Conservation (phyloP, 2,797 vertebrate species). For the Emydoidea blandingii region DNA sequence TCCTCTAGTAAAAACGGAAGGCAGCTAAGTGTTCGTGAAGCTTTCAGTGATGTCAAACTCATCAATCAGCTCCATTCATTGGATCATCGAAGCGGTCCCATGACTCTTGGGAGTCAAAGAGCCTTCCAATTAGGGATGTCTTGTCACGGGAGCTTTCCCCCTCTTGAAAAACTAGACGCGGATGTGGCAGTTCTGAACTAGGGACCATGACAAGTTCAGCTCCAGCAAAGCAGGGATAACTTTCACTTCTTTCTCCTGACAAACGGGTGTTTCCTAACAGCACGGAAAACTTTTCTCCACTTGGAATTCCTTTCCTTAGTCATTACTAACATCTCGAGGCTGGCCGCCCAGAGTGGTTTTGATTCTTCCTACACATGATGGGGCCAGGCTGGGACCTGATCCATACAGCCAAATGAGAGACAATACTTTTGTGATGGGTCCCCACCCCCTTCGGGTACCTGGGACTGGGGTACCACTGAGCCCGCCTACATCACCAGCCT, state of each 20-base stretch:
- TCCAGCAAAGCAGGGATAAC: fast-evolving
- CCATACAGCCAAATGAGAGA: not conserved
- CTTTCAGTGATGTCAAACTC: constrained; percentile 9
- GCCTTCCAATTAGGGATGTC: constrained; percentile 55
- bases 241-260: constrained; percentile 24
- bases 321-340: not conserved
- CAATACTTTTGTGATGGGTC: not conserved
- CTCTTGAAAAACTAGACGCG: not conserved
- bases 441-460: too few relatives aligned
- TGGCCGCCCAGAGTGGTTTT: not conserved
- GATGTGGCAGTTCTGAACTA: not conserved
- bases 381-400: not conserved
- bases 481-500: too few relatives aligned
- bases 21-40: not conserved
- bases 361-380: not conserved
- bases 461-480: too few relatives aligned
- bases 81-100: not conserved
- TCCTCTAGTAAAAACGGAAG: not conserved
- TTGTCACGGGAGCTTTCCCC: not conserved
- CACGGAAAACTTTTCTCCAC: fast-evolving
- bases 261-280: not conserved
- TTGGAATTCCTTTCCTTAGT: fast-evolving
- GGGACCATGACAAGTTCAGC: fast-evolving
- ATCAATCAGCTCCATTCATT: not conserved
- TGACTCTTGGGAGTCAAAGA: not conserved